Evolutionary conservation across 2,888 invertebrate genomes (phyloP).

Genomic region (Drosophila picticornis): DNA sequence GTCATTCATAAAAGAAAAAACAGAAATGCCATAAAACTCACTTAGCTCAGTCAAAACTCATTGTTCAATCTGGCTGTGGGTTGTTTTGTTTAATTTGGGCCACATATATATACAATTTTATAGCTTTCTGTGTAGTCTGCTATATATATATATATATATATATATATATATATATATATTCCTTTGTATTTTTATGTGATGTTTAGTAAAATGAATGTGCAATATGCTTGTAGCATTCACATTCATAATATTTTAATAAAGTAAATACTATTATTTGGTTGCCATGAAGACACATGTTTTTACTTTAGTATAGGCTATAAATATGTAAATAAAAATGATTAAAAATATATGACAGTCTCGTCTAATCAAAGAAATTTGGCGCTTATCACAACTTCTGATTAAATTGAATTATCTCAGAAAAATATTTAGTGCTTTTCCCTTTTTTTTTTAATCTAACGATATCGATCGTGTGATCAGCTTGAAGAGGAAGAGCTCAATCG

Average conservation of each 20-base stretch:
- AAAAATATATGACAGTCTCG: background rate
- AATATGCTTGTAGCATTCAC: background rate
- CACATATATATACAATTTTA: background rate
- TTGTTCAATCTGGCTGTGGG: constrained; percentile 3
- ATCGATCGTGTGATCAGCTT: no score
- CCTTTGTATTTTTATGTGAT: background rate
- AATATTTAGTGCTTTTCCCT: fast-evolving
- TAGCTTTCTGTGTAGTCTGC: background rate
- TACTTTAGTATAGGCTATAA: background rate
- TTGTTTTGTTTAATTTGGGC: constrained; percentile 1
- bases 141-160: background rate
- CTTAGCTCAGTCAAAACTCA: constrained; percentile 3
- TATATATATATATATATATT: background rate
- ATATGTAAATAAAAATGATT: background rate
- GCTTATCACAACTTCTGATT: background rate
- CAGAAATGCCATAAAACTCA: constrained; percentile 8
- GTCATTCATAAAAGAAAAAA: constrained; percentile 22
- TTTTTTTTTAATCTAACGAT: background rate
- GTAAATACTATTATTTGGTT: background rate
- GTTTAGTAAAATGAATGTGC: background rate
- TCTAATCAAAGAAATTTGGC: background rate
- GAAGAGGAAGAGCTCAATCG: background rate
- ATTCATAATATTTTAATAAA: background rate
- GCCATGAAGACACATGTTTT: background rate
- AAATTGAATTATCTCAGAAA: background rate